Evolutionary conservation across 1,140 invertebrate species (phyloP), one percentile per base, ranked within the genome.

Genomic region (Zaprionus tsacasi): DNA sequence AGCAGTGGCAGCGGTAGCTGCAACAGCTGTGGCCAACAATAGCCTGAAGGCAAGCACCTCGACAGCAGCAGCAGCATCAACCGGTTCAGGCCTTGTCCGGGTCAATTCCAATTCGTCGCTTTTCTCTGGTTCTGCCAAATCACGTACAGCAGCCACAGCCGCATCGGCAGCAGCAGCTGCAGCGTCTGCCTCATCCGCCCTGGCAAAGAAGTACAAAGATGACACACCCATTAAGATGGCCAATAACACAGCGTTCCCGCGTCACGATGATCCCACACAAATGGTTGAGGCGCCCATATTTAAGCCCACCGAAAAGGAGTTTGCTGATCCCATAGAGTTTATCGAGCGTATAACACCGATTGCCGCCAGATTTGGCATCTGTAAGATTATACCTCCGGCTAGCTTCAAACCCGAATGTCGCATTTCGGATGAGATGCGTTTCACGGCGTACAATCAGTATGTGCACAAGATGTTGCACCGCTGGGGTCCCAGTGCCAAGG

Each of bases 371-470:
- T 98, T 95, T 93, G 98, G 98, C 0, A 95, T 99, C 71, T 98
- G 97, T 87, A 95, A 96, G 82, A 96, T 99, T 40, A 95, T 99
- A 35, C 97, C 98, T n/a, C 98, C 98, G 0, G 88, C 94, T 6
- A 96, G 94, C 86, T 99, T 98, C 88, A 97, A 97, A 94, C 96
- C 97, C 0, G 96, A 98, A 82, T 98, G 97, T 87, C 96, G 96
- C 87, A 95, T 98, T 0, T 95, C 95, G 40, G 97, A 96, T 86
- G 96, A 96, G 82, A 97, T 97, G 95, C 93, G 96, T 59, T 99
- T 99, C 86, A 97, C 96, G 0, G 97, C 97, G 1, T 96, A 98
- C 63, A 98, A 98, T 93, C 98, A 99, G 86, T 98, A 98, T 80
- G 95, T 98, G 21, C 96, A 98, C 83, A 97, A 97, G 78, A 96